These are phyloP conservation scores for Periphyllus acericola DNA, from an alignment of 2,888 invertebrate genomes.

Conservation along the genomic window DNA sequence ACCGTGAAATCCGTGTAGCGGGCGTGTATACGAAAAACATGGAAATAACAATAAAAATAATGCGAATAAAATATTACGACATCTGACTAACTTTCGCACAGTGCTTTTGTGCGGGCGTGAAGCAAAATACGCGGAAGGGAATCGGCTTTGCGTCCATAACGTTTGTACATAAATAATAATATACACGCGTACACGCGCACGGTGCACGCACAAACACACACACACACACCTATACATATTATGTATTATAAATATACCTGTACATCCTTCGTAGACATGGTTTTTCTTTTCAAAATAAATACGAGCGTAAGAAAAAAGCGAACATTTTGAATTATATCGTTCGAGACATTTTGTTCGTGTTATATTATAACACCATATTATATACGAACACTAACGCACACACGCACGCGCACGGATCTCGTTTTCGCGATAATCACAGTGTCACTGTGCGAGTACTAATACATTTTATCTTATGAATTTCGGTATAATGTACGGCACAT, in stretches of 20 bases:
- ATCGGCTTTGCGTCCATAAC: conserved; percentile 44
- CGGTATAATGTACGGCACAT: background rate
- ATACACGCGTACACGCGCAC: background rate
- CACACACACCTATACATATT: background rate
- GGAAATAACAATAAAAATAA: conserved; percentile 57
- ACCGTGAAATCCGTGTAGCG: conserved; percentile 41
- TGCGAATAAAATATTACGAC: conserved; percentile 32
- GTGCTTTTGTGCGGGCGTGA: conserved; percentile 16
- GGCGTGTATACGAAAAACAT: background rate
- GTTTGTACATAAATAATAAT: background rate
- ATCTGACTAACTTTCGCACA: conserved; percentile 58
- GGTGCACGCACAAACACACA: background rate
- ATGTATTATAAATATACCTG: background rate
- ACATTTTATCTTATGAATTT: background rate
- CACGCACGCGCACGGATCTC: background rate
- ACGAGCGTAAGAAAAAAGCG: no score
- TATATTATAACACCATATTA: no score
- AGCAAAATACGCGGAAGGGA: conserved; percentile 49
- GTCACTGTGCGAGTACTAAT: background rate
- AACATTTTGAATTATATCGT: no score
- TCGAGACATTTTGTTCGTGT: no score
- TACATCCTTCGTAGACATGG: background rate
- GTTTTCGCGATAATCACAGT: background rate
- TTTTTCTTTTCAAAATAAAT: no score
- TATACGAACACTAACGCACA: no score